phyloP scores from a whole-genome alignment of 1,140 invertebrate genomes.

The Chrysopa pallens region DNA sequence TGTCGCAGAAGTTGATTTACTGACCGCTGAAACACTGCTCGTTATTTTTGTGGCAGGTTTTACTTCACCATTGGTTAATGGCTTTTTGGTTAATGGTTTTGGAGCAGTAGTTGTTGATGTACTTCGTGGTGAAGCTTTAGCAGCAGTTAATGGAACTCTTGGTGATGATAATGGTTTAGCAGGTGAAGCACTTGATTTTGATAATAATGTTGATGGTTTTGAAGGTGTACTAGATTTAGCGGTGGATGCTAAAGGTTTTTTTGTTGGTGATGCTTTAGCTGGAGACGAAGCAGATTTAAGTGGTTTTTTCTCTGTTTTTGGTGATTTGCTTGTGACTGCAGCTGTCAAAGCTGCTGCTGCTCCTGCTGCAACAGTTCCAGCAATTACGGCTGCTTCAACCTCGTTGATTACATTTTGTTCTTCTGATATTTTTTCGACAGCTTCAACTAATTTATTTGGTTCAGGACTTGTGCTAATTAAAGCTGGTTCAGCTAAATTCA shows the following conservation, averaged over 20 bases:
- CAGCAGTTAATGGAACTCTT: slow-evolving; percentile 9
- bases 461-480: background rate
- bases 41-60: slow-evolving; percentile 14
- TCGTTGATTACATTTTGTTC: slow-evolving; percentile 8
- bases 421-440: slow-evolving; percentile 6
- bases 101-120: slow-evolving; percentile 2
- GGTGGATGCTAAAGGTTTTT: slow-evolving; percentile 6
- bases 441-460: slow-evolving; percentile 5
- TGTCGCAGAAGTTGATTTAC: slow-evolving; percentile 1
- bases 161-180: slow-evolving; percentile 11
- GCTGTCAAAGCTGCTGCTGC: slow-evolving; percentile 12
- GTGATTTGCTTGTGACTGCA: slow-evolving; percentile 7
- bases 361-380: slow-evolving; percentile 12
- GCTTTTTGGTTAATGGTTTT: slow-evolving; percentile 23
- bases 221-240: slow-evolving; percentile 6
- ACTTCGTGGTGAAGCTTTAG: slow-evolving; percentile 1
- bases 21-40: slow-evolving; percentile 2
- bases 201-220: background rate
- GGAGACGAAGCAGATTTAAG: slow-evolving; percentile 3
- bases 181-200: slow-evolving; percentile 7
- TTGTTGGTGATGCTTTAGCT: slow-evolving; percentile 8
- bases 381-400: slow-evolving; percentile 13
- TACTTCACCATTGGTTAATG: slow-evolving; percentile 30
- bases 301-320: slow-evolving; percentile 11
- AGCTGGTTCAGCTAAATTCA: background rate